phyloP scores from a whole-genome alignment of 37 sponge, comb jelly and placozoan genomes.

The Hormiphora californensis region DNA sequence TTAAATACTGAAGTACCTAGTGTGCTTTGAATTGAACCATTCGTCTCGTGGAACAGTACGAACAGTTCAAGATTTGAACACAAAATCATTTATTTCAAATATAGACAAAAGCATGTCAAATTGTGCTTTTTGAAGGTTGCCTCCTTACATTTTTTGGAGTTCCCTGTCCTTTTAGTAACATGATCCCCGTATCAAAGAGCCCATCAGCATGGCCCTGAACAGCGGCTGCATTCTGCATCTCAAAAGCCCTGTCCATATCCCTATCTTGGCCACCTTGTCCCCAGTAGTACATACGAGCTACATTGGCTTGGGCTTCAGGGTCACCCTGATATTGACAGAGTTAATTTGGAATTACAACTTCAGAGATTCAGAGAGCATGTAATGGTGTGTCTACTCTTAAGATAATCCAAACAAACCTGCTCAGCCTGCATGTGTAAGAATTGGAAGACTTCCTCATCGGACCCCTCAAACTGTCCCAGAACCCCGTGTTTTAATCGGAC shows the following conservation, averaged over 20 bases:
- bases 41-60: too few relatives aligned
- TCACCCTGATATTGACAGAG: conserved; percentile 7
- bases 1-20: too few relatives aligned
- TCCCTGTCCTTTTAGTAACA: conserved; percentile 42
- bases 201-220: conserved; percentile 20
- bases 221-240: conserved; percentile 53
- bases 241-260: conserved; percentile 35
- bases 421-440: conserved; percentile 46
- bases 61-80: too few relatives aligned
- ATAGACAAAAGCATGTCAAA: not conserved
- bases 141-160: conserved; percentile 20
- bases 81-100: not conserved
- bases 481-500: conserved; percentile 12
- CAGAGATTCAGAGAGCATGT: too few relatives aligned
- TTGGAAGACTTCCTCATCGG: conserved; percentile 39
- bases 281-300: conserved; percentile 41
- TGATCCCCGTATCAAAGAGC: conserved; percentile 26
- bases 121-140: not conserved
- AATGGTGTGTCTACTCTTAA: too few relatives aligned
- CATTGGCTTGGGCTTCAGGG: conserved; percentile 28
- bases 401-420: conserved; percentile 33
- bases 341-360: too few relatives aligned
- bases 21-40: too few relatives aligned
- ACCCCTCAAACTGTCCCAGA: not conserved
- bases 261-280: conserved; percentile 16